These are phyloP conservation scores for Bombus polaris DNA, from an alignment of 1,140 invertebrate genomes.

Conservation along the genomic window DNA sequence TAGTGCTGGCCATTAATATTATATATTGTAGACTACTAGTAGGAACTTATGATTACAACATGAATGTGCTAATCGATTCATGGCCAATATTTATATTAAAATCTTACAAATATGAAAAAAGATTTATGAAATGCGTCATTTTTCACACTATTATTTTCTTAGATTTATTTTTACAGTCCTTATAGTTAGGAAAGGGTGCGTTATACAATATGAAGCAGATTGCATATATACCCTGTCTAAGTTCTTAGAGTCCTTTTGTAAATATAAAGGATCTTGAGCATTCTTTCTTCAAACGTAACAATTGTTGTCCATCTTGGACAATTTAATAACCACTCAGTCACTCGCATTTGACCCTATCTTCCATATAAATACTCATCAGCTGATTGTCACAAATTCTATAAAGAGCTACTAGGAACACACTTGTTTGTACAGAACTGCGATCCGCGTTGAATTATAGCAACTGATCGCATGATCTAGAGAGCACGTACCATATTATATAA, in stretches of 20 bases:
- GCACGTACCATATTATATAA: slow-evolving; percentile 23
- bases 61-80: too few species aligned
- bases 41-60: too few species aligned
- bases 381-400: background rate
- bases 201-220: too few species aligned
- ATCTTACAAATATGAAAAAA: too few species aligned
- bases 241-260: background rate
- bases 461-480: slow-evolving; percentile 31
- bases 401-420: background rate
- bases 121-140: too few species aligned
- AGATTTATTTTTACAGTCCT: too few species aligned
- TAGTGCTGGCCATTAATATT: too few species aligned
- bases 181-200: too few species aligned
- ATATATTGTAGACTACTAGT: too few species aligned
- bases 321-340: background rate
- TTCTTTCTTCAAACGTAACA: background rate
- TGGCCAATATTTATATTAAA: background rate
- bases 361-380: background rate
- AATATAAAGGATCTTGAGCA: background rate
- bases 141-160: too few species aligned
- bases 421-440: slow-evolving; percentile 13
- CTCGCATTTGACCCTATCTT: background rate
- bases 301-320: background rate
- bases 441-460: slow-evolving; percentile 36
- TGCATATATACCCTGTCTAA: too few species aligned